These are phyloP conservation scores for Sander vitreus DNA, from an alignment of 2,113 vertebrate genomes.

Conservation along the genomic window DNA sequence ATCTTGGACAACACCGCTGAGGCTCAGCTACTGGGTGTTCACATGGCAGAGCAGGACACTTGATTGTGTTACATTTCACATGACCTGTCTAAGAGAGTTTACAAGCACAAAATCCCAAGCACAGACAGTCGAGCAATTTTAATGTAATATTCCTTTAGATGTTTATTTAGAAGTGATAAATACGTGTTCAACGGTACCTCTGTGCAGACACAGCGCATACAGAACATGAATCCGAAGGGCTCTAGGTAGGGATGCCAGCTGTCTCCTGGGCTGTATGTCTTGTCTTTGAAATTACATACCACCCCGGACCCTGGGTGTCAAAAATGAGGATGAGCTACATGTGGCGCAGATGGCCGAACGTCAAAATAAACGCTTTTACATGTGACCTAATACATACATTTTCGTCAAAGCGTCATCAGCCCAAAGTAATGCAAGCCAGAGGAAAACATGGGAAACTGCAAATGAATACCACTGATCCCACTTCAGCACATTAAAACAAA, in stretches of 20 bases:
- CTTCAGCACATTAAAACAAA: neutral
- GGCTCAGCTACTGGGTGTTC: conserved; percentile 88
- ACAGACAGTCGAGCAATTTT: neutral
- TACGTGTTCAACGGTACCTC: conserved; percentile 83
- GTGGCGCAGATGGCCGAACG: conserved; percentile 27
- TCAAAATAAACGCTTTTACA: neutral
- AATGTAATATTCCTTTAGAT: conserved; percentile 16
- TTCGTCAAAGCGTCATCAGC: neutral
- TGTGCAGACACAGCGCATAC: conserved; percentile 91
- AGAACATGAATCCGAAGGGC: conserved; percentile 93
- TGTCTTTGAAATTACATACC: conserved; percentile 92
- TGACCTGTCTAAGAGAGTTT: conserved; percentile 84
- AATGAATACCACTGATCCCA: neutral
- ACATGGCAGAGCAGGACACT: conserved; percentile 89
- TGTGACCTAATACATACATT: neutral
- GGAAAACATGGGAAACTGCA: neutral
- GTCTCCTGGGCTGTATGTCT: conserved; percentile 90
- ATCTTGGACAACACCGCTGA: conserved; percentile 92
- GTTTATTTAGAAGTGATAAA: neutral
- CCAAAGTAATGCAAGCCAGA: neutral
- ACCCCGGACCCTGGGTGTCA: conserved; percentile 82
- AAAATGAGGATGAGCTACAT: conserved; percentile 30
- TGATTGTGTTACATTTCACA: conserved; percentile 92
- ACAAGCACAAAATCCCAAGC: conserved; percentile 22
- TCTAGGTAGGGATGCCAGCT: conserved; percentile 97